A percentile compares a stretch with the other conserved stretches of the same genome.
Evolutionary conservation across 2,888 invertebrate species (phyloP).

Genomic region (Pristionchus entomophagus): DNA sequence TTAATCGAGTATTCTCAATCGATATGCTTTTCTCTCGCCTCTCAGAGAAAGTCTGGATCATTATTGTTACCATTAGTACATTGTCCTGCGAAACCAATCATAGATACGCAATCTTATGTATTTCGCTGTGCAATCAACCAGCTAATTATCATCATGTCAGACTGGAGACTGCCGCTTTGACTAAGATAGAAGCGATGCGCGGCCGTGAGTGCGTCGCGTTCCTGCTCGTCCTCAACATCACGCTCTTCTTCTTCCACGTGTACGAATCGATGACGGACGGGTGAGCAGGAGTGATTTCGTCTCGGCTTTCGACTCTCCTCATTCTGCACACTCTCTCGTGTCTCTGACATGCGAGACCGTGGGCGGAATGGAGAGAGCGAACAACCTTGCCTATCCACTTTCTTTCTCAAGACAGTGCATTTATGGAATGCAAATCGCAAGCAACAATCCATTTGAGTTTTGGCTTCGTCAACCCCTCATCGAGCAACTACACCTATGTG

Average conservation of each 20-base stretch:
- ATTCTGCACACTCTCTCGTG: too few relatives aligned
- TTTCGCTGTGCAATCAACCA: too few relatives aligned
- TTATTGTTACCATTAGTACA: too few relatives aligned
- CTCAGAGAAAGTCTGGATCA: neutral
- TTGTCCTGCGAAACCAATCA: too few relatives aligned
- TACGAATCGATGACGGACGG: slow-evolving; percentile 44
- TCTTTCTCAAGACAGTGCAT: too few relatives aligned
- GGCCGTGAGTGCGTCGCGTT: slow-evolving; percentile 23
- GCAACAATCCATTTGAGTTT: neutral
- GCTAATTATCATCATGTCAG: neutral
- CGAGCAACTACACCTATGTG: neutral
- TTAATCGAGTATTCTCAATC: too few relatives aligned
- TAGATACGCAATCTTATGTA: too few relatives aligned
- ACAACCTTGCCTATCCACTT: neutral
- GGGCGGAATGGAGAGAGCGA: too few relatives aligned
- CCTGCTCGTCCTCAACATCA: slow-evolving; percentile 18
- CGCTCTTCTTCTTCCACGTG: slow-evolving; percentile 31
- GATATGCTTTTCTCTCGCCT: neutral
- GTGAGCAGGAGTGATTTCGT: neutral
- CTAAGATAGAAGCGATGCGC: neutral
- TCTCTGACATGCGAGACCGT: too few relatives aligned
- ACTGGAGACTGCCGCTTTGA: neutral
- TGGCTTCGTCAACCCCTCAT: neutral
- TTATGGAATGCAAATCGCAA: too few relatives aligned
- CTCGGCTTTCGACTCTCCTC: too few relatives aligned